Evolutionary conservation across 1,140 invertebrate species (phyloP), one percentile per base, ranked within the genome.

Genomic region (Rhopalosiphum padi): DNA sequence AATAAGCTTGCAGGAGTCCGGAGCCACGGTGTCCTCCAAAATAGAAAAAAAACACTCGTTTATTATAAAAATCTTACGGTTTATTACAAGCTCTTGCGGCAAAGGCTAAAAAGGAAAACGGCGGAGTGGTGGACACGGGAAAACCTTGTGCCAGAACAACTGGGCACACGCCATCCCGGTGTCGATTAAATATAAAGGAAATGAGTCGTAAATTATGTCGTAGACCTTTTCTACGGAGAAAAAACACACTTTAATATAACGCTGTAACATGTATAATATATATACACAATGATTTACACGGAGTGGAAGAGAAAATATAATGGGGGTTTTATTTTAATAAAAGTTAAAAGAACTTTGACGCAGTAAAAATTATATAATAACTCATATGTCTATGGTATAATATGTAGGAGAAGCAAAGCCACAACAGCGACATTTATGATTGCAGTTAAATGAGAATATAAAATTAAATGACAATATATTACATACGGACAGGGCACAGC

Each of bases 171-270:
- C 60, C 68, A 48, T 53, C 46, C 90, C 43, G 68, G 43, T 83
- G 68, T 91, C 90, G 90, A 91, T 91, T 77, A 91, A 91, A 48
- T 41, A 48, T 77, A 83, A 91, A 91, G 90, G 68, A 77, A 82
- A 91, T 77, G 90, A 91, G 43, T 82, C 68, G 90, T 91, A 91
- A 91, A 91, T 91, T 91, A 91, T 68, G 30, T 15, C 68, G 90
- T 77, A 68, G 43, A 82, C 90, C 43, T 83, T 91, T 91, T 91
- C n/a, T 68, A 55, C 55, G 37, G 30, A 91, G 90, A 77, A 60
- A 90, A 90, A 43, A 89, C 21, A 25, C 48, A 21, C 85, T 41
- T 46, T 46, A 7, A 43, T 43, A 25, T 37, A 85, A 43, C 37
- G 43, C 15, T 46, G 6, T 43, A 85, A 9, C 41, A 85, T 85